phyloP scores from a whole-genome alignment of 2,113 vertebrate species.

The Syrmaticus mikado region DNA sequence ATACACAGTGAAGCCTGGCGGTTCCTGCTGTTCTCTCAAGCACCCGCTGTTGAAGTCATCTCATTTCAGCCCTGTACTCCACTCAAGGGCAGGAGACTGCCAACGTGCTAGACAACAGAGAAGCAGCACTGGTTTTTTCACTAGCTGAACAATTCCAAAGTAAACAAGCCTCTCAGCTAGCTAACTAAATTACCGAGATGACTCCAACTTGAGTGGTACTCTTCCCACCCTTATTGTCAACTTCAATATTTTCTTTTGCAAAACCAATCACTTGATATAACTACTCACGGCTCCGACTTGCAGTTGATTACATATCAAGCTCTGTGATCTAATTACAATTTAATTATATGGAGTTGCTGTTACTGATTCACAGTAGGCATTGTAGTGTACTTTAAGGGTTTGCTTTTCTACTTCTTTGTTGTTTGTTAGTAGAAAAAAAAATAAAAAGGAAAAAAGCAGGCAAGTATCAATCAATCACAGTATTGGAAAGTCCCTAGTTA shows the following conservation, averaged over 20 bases:
- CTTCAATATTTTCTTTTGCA: constrained; percentile 14
- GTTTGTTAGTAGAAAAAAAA: neutral
- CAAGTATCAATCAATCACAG: neutral
- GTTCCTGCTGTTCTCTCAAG: neutral
- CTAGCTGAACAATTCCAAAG: neutral
- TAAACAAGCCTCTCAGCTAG: constrained; percentile 28
- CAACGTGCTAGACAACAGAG: neutral
- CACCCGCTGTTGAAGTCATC: neutral
- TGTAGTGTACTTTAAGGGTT: neutral
- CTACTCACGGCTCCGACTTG: constrained; percentile 17
- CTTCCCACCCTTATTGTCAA: constrained; percentile 1
- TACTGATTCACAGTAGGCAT: neutral
- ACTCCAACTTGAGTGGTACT: neutral
- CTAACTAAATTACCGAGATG: neutral
- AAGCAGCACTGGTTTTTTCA: constrained; percentile 4
- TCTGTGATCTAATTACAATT: constrained; percentile 10
- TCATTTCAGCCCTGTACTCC: neutral
- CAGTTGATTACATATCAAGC: neutral
- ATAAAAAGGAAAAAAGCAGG: neutral
- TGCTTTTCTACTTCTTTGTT: neutral
- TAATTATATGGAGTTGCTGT: constrained; percentile 28
- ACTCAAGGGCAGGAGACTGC: neutral
- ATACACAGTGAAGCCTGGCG: neutral
- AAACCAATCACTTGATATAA: neutral
- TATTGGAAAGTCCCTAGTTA: neutral